Evolutionary conservation across 1,140 invertebrate genomes (phyloP), one percentile per base, ranked within the genome.

Genomic region (Drosophila triauraria): DNA sequence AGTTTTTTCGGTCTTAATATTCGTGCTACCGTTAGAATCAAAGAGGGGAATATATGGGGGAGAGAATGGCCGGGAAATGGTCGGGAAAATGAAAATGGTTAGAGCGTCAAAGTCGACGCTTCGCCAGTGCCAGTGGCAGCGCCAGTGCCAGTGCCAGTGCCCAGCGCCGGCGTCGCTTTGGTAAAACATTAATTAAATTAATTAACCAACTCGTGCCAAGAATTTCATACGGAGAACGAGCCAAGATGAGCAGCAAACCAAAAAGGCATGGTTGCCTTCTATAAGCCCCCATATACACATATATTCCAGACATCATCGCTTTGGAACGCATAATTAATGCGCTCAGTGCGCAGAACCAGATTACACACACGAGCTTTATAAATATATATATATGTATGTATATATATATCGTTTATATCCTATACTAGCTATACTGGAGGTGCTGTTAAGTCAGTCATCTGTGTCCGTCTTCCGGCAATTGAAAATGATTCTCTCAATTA

Each of bases 181-280:
- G 65, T 75, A 87, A 90, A 90, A 90, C 85, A 90, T 90, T 90
- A 90, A 90, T 90, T 90, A 90, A 90, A 90, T 90, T 90, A 90
- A 90, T 90, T 90, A 90, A 85, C 63, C 78, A 88, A 90, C 85
- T 90, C 85, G 85, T 88, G 85, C 85, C 82, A 90, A 90, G 85
- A 74, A 85, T 82, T 74, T 84, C 54, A 67, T 78, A 65, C 58
- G 58, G 23, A 44, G 51, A 53, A 53, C 51, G 17, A 62, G 43
- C 50, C 30, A 58, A 50, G 60, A 68, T 50, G 46, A 43, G 62
- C 50, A 78, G 35, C 27, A 54, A 75, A 48, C 69, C 48, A 56
- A 75, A 64, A 59, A 78, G 71, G 54, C 70, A 56, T 25, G 32
- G 13, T 5, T 40, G 53, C 53, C 53, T 38, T 40, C 53, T 6